Evolutionary conservation across 2,888 invertebrate genomes (phyloP).

Genomic region (Habroteleia sp.): DNA sequence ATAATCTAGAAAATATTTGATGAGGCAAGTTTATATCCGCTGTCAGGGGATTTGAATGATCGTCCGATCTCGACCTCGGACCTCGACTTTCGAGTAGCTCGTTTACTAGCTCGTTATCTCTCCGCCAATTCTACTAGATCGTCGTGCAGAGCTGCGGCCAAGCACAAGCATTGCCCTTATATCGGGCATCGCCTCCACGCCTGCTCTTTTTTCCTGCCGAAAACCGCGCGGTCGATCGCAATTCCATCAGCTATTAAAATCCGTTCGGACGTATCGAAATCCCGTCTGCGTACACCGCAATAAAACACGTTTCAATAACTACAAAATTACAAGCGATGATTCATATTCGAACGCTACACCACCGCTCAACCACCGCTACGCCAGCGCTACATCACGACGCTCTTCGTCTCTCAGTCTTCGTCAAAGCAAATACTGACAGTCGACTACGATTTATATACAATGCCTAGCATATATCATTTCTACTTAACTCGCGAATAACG

Average conservation of each 20-base stretch:
- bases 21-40: constrained; percentile 61
- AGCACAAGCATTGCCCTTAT: too few species aligned
- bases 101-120: constrained; percentile 66
- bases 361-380: too few species aligned
- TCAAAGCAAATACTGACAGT: constrained; percentile 59
- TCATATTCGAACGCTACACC: constrained; percentile 57
- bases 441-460: constrained; percentile 54
- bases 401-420: constrained; percentile 61
- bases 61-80: constrained; percentile 65
- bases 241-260: constrained; percentile 1
- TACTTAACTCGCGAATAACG: constrained; percentile 10
- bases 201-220: constrained; percentile 5
- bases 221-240: neutral
- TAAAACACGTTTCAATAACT: constrained; percentile 59
- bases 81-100: constrained; percentile 64
- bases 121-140: too few species aligned
- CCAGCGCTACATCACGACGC: too few species aligned
- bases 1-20: constrained; percentile 55
- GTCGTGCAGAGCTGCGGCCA: too few species aligned
- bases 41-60: constrained; percentile 66
- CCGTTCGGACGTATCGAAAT: constrained; percentile 13
- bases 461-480: constrained; percentile 41
- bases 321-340: constrained; percentile 61
- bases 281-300: constrained; percentile 29
- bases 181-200: neutral